A percentile compares a stretch with the other conserved stretches of the same genome.
Conservation (phyloP, 1,140 invertebrate genomes). For the Heliothis virescens region DNA sequence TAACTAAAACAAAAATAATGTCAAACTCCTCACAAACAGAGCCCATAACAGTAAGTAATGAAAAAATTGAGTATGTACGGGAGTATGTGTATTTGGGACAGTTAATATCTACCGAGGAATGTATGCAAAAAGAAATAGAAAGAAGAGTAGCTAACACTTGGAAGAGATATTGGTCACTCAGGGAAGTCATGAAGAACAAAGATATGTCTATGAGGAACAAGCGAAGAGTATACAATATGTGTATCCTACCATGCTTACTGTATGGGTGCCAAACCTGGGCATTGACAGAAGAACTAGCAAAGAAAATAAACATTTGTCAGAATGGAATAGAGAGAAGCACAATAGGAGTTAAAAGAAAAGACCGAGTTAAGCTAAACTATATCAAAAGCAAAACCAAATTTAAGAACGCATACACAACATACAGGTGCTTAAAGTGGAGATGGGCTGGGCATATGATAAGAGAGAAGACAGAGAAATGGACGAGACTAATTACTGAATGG, state of each 20-base stretch:
- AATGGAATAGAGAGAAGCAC: constrained; percentile 54
- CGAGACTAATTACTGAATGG: too few species aligned
- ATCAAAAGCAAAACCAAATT: not conserved
- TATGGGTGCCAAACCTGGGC: constrained; percentile 58
- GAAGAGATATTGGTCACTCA: constrained; percentile 59
- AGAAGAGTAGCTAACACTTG: constrained; percentile 56
- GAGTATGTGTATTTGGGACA: constrained; percentile 44
- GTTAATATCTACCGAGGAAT: constrained; percentile 42
- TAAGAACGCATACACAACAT: not conserved
- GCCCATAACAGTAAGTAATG: constrained; percentile 26
- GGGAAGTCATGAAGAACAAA: constrained; percentile 56
- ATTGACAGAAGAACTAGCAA: constrained; percentile 41
- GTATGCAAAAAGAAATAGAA: constrained; percentile 58
- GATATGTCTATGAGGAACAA: constrained; percentile 55
- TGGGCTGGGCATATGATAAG: constrained; percentile 56
- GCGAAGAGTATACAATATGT: constrained; percentile 52
- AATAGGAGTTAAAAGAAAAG: constrained; percentile 52
- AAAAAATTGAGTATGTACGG: constrained; percentile 55
- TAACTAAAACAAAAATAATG: too few species aligned
- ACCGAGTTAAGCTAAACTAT: constrained; percentile 37
- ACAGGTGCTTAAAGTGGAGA: constrained; percentile 45
- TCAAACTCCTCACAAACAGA: not conserved
- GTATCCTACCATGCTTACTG: constrained; percentile 53
- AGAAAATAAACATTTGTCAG: constrained; percentile 52
- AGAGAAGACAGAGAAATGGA: not conserved